phyloP scores from a whole-genome alignment of 2,888 invertebrate species.

The Drosophila quinaria region DNA sequence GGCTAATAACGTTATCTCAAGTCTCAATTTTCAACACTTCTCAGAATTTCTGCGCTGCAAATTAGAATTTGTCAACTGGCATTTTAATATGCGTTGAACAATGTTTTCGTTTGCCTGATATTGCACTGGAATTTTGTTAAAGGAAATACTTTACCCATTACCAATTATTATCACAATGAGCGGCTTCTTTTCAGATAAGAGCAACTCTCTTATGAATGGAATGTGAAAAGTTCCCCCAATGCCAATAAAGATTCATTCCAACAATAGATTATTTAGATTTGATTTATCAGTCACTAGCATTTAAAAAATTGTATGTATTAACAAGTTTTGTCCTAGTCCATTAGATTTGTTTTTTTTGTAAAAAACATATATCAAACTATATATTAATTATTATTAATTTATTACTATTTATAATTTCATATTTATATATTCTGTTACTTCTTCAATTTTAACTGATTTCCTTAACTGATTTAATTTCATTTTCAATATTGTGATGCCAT shows the following conservation, averaged over 20 bases:
- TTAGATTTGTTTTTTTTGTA: too few relatives aligned
- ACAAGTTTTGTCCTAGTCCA: too few relatives aligned
- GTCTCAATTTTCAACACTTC: constrained; percentile 53
- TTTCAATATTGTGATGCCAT: too few relatives aligned
- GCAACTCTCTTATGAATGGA: constrained; percentile 29
- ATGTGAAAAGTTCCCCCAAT: neutral
- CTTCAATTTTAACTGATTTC: too few relatives aligned
- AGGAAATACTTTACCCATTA: constrained; percentile 33
- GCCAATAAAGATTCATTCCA: neutral
- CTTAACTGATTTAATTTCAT: too few relatives aligned
- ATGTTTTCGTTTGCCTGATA: constrained; percentile 25
- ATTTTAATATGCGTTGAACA: constrained; percentile 54
- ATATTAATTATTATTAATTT: too few relatives aligned
- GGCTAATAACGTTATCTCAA: constrained; percentile 60
- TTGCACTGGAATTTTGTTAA: constrained; percentile 41
- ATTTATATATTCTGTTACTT: too few relatives aligned
- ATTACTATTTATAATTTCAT: too few relatives aligned
- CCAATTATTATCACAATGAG: constrained; percentile 7
- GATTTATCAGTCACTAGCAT: too few relatives aligned
- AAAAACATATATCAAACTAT: too few relatives aligned
- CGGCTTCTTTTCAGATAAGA: constrained; percentile 19
- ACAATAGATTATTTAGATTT: too few relatives aligned
- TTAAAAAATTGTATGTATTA: too few relatives aligned
- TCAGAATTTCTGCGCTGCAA: constrained; percentile 62
- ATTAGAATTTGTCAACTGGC: constrained; percentile 70